These are phyloP conservation scores for Toxotes chatareus DNA, from an alignment of 2,113 vertebrate genomes.

Conservation along the genomic window DNA sequence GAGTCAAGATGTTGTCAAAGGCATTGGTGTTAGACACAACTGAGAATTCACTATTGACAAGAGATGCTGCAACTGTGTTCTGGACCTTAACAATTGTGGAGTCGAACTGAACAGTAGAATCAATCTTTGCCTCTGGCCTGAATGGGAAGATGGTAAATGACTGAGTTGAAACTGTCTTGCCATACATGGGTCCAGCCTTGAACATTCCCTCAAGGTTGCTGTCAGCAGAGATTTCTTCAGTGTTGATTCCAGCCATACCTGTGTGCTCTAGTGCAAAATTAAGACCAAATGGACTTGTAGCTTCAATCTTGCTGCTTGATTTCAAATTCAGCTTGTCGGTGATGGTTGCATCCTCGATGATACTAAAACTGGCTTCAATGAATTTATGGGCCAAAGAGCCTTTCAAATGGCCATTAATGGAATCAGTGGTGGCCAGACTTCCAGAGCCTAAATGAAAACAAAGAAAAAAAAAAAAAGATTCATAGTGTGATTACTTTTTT, in stretches of 20 bases:
- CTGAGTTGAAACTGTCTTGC: constrained; percentile 79
- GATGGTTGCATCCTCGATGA: constrained; percentile 76
- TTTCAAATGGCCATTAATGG: constrained; percentile 77
- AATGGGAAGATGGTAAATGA: constrained; percentile 76
- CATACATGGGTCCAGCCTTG: constrained; percentile 81
- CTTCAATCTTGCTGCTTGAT: constrained; percentile 81
- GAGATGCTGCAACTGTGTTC: constrained; percentile 84
- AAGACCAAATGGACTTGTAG: constrained; percentile 86
- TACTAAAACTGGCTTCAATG: constrained; percentile 84
- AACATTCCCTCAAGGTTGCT: constrained; percentile 82
- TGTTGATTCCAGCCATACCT: constrained; percentile 73
- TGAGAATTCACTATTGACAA: constrained; percentile 80
- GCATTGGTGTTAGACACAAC: constrained; percentile 86
- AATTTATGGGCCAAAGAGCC: constrained; percentile 87
- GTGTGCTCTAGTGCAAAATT: constrained; percentile 80
- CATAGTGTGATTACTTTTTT: not conserved
- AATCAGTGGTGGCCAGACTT: constrained; percentile 80
- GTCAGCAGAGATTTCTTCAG: constrained; percentile 79
- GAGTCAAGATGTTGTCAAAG: constrained; percentile 84
- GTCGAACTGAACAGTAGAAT: constrained; percentile 86
- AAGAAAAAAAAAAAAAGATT: constrained; percentile 16
- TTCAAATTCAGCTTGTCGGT: constrained; percentile 76
- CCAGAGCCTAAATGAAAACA: constrained; percentile 85
- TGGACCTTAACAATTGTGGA: constrained; percentile 85
- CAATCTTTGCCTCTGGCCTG: constrained; percentile 78